phyloP scores from a whole-genome alignment of 1,140 invertebrate species.

The Dinothrombium tinctorium region DNA sequence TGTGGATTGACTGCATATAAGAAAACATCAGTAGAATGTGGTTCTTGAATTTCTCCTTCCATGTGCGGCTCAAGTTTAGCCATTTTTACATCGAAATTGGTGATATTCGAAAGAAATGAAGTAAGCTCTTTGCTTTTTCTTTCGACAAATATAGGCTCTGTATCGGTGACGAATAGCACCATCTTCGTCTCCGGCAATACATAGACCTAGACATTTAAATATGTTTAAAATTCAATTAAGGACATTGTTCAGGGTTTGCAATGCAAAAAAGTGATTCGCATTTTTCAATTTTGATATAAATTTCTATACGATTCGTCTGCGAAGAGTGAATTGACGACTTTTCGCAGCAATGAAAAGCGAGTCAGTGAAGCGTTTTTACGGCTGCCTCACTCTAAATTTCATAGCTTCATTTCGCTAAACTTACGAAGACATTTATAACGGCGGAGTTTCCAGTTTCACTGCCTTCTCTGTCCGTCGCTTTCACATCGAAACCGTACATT shows the following conservation, averaged over 20 bases:
- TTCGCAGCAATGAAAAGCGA: not conserved
- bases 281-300: not conserved
- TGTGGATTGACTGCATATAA: constrained; percentile 54
- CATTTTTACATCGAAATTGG: constrained; percentile 46
- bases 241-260: not conserved
- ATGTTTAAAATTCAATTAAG: not conserved
- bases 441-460: constrained; percentile 48
- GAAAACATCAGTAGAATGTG: constrained; percentile 47
- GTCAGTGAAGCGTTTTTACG: not conserved
- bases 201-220: constrained; percentile 36
- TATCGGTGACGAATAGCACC: constrained; percentile 45
- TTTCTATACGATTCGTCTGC: not conserved
- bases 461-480: constrained; percentile 49
- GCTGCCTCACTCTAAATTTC: not conserved
- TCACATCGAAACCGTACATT: constrained; percentile 63
- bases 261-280: not conserved
- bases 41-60: constrained; percentile 28
- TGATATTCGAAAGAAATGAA: constrained; percentile 36
- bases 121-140: constrained; percentile 40
- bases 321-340: not conserved
- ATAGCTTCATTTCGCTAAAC: constrained; percentile 21
- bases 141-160: constrained; percentile 45
- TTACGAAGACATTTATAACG: constrained; percentile 56
- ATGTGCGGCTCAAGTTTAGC: constrained; percentile 46
- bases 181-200: constrained; percentile 52